Evolutionary conservation across 2,797 vertebrate genomes (phyloP).

Genomic region (Melanotaenia maccullochi): DNA sequence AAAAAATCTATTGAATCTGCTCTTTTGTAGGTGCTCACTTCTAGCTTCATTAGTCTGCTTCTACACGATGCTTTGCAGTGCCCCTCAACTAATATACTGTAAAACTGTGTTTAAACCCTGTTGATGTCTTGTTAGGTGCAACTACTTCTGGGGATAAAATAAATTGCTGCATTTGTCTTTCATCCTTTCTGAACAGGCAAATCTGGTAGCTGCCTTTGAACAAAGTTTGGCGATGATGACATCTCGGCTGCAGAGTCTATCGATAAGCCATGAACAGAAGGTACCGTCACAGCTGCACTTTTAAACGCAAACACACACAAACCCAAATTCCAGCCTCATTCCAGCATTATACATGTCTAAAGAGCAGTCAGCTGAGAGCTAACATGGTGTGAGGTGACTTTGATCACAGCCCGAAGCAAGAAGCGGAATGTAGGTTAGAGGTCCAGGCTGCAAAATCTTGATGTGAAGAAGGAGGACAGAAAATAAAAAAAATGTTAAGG

Average conservation of each 20-base stretch:
- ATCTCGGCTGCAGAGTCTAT: constrained; percentile 90
- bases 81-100: neutral
- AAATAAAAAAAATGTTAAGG: constrained; percentile 23
- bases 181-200: constrained; percentile 83
- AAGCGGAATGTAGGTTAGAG: constrained; percentile 58
- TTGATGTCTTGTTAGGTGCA: neutral
- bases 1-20: constrained; percentile 17
- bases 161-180: constrained; percentile 4
- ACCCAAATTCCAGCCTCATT: constrained; percentile 42
- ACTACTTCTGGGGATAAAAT: neutral
- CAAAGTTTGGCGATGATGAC: constrained; percentile 97
- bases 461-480: constrained; percentile 22
- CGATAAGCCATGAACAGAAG: constrained; percentile 93
- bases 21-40: neutral
- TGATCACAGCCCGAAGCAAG: constrained; percentile 54
- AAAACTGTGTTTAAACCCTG: neutral
- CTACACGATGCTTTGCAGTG: neutral
- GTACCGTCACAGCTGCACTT: constrained; percentile 68
- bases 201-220: constrained; percentile 96
- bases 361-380: constrained; percentile 21
- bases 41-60: neutral
- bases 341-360: constrained; percentile 4
- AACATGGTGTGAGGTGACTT: constrained; percentile 38
- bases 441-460: constrained; percentile 26
- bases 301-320: constrained; percentile 34